Percentiles rank a stretch among this genome's conserved stretches.
Evolutionary conservation across 2,113 vertebrate species (phyloP).

Genomic region (Chionis minor): DNA sequence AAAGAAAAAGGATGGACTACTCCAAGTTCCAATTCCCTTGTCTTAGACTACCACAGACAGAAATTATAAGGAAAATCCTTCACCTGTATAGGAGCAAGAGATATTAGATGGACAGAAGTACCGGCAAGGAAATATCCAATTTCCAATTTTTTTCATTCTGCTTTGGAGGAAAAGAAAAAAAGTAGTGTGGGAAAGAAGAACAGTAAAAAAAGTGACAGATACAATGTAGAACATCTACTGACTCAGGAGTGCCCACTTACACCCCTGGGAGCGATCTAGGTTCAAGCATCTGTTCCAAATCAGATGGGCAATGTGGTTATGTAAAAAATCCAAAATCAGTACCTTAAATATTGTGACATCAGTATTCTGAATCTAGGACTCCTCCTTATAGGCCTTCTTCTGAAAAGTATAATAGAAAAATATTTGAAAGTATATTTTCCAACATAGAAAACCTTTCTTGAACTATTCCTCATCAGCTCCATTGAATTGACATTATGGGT

Average conservation of each 20-base stretch:
- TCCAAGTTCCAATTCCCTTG: background rate
- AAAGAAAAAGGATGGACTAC: background rate
- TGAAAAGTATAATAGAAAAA: background rate
- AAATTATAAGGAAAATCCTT: background rate
- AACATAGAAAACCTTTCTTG: background rate
- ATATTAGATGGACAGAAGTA: background rate
- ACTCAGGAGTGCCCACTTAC: background rate
- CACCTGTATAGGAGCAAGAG: background rate
- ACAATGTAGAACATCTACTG: rapidly evolving
- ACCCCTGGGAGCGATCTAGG: background rate
- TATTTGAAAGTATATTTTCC: background rate
- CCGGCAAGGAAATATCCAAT: background rate
- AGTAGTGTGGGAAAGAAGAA: background rate
- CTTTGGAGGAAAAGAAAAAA: background rate
- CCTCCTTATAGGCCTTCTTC: background rate
- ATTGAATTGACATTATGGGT: background rate
- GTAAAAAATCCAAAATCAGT: background rate
- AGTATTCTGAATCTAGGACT: background rate
- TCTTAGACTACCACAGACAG: background rate
- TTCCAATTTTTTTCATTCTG: background rate
- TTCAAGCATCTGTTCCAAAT: background rate
- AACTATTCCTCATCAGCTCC: background rate
- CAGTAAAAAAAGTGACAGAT: background rate
- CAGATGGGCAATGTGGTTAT: background rate
- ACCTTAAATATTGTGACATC: background rate